Base-by-base conservation (phyloP, 2,888 invertebrate genomes). In the Ophioninae sp. region DNA sequence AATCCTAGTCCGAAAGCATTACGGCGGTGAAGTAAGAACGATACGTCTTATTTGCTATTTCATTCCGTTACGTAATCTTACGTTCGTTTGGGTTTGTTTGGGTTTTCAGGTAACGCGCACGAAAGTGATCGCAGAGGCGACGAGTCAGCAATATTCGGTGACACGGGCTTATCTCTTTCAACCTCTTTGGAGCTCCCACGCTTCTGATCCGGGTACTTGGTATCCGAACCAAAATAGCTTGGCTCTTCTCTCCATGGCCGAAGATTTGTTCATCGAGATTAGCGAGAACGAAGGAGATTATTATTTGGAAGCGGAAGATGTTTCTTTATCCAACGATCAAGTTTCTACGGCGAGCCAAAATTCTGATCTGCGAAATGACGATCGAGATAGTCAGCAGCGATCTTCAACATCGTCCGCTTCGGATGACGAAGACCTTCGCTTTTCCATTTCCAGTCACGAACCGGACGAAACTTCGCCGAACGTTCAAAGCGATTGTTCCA, bases 1-100 rank as follows among this genome's bases (percentile, higher is more conserved):
- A 61, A 97, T 98, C 85, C 93, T 96, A 76, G 97, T 98, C 58
- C 94, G 96, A 84, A 94, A 95, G 61, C 94, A 94, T 89, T 93
- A 95, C 0, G 95, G 95, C 58, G 97, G 97, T 1, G 94, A 93
- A 86, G 93, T 95, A 78, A 41, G 58, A 9, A 30, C 30, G 30
- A 30, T 2, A 3, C 30, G 1, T 30, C 30, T 30, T 30, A 30
- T 30, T 30, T 3, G 30, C 1, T 30, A 30, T 30, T 30, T 30
- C 30, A 1, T 30, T 30, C 30, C 3, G 30, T 30, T 30, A 30
- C 3, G 1, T 3, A 30, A 30, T 30, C 3, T 30, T 30, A 30
- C 30, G 3, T 30, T 30, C 30, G 30, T 30, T 30, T 3, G 30
- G 2, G 30, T 30, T 30, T 3, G 30, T 30, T 30, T 30, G 30